Evolutionary conservation across 2,797 vertebrate genomes (phyloP).

Genomic region (Erethizon dorsatum): DNA sequence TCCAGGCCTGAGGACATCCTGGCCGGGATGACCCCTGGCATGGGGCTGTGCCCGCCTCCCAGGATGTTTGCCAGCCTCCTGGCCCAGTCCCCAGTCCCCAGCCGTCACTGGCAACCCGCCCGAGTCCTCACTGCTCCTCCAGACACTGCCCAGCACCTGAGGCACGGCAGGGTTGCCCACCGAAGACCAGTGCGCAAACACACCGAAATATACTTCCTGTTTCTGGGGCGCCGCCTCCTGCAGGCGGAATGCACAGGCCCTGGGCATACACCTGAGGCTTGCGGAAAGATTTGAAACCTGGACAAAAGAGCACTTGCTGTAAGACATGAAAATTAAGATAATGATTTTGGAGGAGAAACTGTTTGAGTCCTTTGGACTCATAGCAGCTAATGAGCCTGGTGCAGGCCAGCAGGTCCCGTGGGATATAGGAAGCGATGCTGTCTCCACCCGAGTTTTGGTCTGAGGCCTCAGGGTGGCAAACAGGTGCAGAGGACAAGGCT

Average conservation of each 20-base stretch:
- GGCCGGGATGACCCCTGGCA: neutral
- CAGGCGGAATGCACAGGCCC: neutral
- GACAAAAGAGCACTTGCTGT: neutral
- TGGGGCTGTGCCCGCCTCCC: neutral
- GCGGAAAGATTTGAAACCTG: conserved; percentile 29
- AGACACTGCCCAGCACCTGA: neutral
- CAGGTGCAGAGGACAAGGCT: neutral
- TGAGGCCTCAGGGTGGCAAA: neutral
- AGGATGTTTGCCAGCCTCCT: neutral
- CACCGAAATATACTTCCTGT: neutral
- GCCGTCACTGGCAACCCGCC: neutral
- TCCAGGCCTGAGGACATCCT: neutral
- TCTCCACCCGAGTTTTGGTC: neutral
- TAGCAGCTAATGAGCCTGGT: neutral
- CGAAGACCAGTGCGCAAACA: neutral
- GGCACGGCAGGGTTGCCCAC: neutral
- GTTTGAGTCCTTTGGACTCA: neutral
- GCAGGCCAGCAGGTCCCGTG: neutral
- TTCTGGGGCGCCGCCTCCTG: neutral
- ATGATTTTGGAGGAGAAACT: conserved; percentile 1
- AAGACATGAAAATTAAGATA: conserved; percentile 41
- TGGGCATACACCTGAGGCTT: neutral
- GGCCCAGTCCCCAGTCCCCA: neutral
- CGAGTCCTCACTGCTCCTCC: neutral
- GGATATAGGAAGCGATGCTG: neutral